These are phyloP conservation scores for Plectrocnemia conspersa DNA, from an alignment of 1,140 invertebrate species.

Conservation along the genomic window DNA sequence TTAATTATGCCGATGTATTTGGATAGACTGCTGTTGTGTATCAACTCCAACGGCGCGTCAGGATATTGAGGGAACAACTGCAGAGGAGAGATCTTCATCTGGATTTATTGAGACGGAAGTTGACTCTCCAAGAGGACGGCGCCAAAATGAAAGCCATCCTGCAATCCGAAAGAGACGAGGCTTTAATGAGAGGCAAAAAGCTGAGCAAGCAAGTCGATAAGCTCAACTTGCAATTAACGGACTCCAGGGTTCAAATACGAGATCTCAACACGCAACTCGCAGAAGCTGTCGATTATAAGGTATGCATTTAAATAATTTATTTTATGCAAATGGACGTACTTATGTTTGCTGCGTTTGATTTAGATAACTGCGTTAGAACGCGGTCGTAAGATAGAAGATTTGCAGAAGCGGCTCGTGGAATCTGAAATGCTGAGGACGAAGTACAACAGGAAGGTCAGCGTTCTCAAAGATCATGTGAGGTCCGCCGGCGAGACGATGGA, in stretches of 20 bases:
- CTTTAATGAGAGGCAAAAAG: conserved; percentile 68
- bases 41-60: conserved; percentile 73
- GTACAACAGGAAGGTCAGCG: conserved; percentile 64
- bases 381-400: conserved; percentile 75
- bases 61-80: conserved; percentile 79
- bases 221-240: conserved; percentile 64
- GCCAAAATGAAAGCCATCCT: conserved; percentile 61
- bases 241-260: conserved; percentile 64
- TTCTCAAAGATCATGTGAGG: conserved; percentile 66
- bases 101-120: conserved; percentile 80
- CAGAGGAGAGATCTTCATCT: conserved; percentile 87
- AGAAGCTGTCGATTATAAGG: conserved; percentile 80
- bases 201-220: conserved; percentile 71
- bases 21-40: conserved; percentile 75
- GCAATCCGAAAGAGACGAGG: conserved; percentile 71
- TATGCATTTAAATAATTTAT: conserved; percentile 36
- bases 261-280: conserved; percentile 74
- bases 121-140: conserved; percentile 75
- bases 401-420: conserved; percentile 70
- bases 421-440: conserved; percentile 65
- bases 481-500: conserved; percentile 60
- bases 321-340: background rate
- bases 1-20: conserved; percentile 27
- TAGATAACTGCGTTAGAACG: conserved; percentile 77
- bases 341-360: conserved; percentile 23